Conservation (phyloP, 2,113 vertebrate species). For the Dicrurus megarhynchus region DNA sequence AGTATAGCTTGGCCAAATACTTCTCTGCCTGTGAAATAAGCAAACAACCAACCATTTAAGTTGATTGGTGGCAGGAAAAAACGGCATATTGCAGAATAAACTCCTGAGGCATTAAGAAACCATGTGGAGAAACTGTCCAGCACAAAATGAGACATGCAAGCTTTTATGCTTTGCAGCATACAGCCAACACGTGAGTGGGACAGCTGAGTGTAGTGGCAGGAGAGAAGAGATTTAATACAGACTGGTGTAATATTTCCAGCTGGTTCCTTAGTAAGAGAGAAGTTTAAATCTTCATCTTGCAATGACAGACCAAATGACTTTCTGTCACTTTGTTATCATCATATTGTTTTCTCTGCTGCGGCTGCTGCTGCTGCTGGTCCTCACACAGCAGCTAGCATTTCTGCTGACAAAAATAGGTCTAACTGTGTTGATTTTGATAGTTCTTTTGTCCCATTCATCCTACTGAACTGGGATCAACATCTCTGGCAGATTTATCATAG, state of each 20-base stretch:
- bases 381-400: background rate
- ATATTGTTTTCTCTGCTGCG: background rate
- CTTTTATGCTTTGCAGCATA: background rate
- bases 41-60: background rate
- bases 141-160: background rate
- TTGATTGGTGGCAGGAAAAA: background rate
- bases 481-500: background rate
- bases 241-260: background rate
- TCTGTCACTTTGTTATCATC: background rate
- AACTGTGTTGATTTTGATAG: background rate
- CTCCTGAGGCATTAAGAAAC: background rate
- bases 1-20: background rate
- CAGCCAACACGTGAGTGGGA: background rate
- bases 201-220: background rate
- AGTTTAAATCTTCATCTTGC: background rate
- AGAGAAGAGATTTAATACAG: background rate
- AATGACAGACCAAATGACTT: background rate
- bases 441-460: background rate
- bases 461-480: background rate
- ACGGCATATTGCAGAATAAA: background rate
- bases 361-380: background rate
- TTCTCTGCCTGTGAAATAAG: conserved; percentile 3
- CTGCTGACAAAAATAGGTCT: background rate
- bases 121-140: background rate
- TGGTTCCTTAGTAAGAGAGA: background rate